phyloP scores from a whole-genome alignment of 2,113 vertebrate genomes.

The Gavia stellata region DNA sequence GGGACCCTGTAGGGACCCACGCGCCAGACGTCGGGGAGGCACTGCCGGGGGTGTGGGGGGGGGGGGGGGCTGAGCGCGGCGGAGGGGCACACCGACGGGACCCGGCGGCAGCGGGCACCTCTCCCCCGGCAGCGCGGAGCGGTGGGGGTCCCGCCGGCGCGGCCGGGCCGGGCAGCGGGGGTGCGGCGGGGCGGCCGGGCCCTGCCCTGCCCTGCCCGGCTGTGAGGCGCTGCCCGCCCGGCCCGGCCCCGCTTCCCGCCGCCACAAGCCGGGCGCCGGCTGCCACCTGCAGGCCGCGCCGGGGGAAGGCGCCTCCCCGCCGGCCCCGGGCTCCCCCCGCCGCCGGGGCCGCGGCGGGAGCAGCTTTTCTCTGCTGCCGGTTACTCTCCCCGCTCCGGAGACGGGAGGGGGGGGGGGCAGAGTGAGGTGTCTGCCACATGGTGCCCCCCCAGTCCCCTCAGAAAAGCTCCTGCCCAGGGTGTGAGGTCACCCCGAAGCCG shows the following conservation, averaged over 20 bases:
- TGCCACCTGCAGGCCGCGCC: slow-evolving; percentile 63
- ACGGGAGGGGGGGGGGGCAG: too few relatives aligned
- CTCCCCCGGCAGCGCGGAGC: not conserved
- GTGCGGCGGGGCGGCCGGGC: not conserved
- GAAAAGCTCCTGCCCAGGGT: not conserved
- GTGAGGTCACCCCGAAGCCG: not conserved
- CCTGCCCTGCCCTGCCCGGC: not conserved
- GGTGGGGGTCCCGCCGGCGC: too few relatives aligned
- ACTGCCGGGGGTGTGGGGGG: too few relatives aligned
- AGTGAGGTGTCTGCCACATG: too few relatives aligned
- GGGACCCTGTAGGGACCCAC: too few relatives aligned
- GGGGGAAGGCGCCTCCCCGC: not conserved
- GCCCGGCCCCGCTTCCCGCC: not conserved
- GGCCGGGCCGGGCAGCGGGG: not conserved
- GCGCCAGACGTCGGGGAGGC: not conserved
- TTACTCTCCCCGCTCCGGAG: too few relatives aligned
- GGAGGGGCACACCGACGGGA: not conserved
- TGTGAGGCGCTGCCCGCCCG: not conserved
- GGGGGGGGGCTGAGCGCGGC: not conserved
- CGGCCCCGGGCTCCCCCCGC: not conserved
- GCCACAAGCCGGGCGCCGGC: slow-evolving; percentile 20
- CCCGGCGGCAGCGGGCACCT: not conserved
- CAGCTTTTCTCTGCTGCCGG: not conserved
- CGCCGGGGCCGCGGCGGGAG: not conserved
- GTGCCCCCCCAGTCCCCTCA: accelerated